phyloP scores from a whole-genome alignment of 35 echinoderm and acorn worm genomes.

The Diadema setosum region DNA sequence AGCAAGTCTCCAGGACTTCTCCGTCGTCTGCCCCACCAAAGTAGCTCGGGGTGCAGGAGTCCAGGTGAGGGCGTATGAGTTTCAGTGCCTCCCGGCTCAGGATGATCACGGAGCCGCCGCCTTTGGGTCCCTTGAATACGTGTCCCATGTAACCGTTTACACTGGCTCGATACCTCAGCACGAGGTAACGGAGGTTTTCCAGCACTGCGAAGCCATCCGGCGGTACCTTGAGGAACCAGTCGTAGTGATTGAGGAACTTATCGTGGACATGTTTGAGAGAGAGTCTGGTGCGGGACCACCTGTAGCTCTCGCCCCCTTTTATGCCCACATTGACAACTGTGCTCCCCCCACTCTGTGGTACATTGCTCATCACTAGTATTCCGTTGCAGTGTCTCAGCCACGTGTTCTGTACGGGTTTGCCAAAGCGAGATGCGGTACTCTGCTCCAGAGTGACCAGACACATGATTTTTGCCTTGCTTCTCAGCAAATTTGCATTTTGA shows the following conservation, averaged over 20 bases:
- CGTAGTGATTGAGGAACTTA: conserved; percentile 46
- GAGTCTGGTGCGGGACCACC: conserved; percentile 47
- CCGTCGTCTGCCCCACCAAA: conserved; percentile 64
- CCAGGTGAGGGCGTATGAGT: not conserved
- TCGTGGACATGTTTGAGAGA: conserved; percentile 29
- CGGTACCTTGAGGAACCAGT: conserved; percentile 80
- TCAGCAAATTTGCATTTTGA: conserved; percentile 14
- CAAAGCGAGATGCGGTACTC: not conserved
- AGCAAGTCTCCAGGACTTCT: conserved; percentile 55
- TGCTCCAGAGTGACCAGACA: conserved; percentile 48
- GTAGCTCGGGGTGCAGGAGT: conserved; percentile 7
- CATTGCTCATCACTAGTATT: conserved; percentile 57
- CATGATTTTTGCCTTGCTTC: conserved; percentile 48
- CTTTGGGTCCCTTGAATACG: conserved; percentile 33
- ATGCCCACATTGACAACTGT: conserved; percentile 32
- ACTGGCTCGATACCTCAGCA: conserved; percentile 57
- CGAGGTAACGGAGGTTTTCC: conserved; percentile 77
- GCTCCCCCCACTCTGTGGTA: not conserved
- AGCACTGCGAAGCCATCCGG: conserved; percentile 48
- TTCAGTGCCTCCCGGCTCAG: conserved; percentile 61
- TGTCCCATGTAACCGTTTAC: conserved; percentile 67
- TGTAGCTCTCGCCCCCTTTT: not conserved
- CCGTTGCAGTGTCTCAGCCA: conserved; percentile 69
- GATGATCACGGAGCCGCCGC: conserved; percentile 35
- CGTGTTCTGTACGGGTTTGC: conserved; percentile 3